Conservation (phyloP, 2,113 vertebrate genomes). For the Pogonocichla stellata region DNA sequence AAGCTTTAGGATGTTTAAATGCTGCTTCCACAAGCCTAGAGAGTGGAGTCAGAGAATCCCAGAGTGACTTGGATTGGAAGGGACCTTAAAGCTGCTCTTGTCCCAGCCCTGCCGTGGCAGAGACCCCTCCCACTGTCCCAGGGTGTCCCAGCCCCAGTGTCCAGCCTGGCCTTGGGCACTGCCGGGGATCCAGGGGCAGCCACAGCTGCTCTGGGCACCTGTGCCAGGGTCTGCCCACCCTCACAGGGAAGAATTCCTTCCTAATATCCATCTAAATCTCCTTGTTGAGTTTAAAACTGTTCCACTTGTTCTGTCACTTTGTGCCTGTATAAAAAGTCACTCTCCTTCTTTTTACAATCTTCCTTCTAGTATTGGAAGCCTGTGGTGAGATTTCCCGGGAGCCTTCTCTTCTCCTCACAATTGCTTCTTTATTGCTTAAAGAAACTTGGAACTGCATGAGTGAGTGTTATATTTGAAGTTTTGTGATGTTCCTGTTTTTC, state of each 20-base stretch:
- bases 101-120: neutral
- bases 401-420: neutral
- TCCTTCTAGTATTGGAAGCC: neutral
- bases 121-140: neutral
- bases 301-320: neutral
- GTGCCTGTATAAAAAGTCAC: neutral
- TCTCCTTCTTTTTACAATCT: neutral
- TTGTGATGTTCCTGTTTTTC: neutral
- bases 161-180: neutral
- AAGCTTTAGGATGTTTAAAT: neutral
- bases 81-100: neutral
- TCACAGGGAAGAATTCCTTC: neutral
- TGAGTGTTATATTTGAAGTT: neutral
- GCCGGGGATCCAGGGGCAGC: neutral
- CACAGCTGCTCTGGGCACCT: neutral
- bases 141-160: fast-evolving
- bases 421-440: neutral
- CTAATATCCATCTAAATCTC: neutral
- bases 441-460: neutral
- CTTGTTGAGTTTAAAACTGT: neutral
- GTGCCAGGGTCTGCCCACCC: neutral
- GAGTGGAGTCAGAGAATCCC: neutral
- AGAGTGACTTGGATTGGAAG: neutral
- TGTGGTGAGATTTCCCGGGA: neutral
- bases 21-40: neutral